Evolutionary conservation across 2,113 vertebrate species (phyloP).

Genomic region (Pontoporia blainvillei): DNA sequence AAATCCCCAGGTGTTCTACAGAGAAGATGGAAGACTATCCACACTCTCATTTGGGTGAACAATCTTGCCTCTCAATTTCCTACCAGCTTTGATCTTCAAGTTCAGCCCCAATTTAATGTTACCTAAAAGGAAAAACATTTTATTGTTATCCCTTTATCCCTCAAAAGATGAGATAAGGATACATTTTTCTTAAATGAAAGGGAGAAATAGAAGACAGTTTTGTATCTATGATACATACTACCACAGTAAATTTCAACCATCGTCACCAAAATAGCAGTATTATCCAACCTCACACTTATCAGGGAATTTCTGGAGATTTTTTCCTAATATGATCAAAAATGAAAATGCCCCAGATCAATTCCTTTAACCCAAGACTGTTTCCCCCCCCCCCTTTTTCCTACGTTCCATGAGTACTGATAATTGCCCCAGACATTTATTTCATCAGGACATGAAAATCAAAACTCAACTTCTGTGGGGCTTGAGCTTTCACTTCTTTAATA

Average conservation of each 20-base stretch:
- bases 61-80: not conserved
- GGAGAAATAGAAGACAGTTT: constrained; percentile 65
- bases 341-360: constrained; percentile 75
- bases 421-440: constrained; percentile 45
- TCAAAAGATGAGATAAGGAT: not conserved
- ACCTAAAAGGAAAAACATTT: not conserved
- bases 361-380: constrained; percentile 59
- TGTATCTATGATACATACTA: constrained; percentile 39
- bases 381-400: constrained; percentile 56
- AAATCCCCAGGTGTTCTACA: not conserved
- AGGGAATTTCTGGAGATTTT: constrained; percentile 65
- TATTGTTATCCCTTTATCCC: not conserved
- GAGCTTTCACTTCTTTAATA: not conserved
- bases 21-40: not conserved
- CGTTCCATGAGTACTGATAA: constrained; percentile 69
- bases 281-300: constrained; percentile 64
- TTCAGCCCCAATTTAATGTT: not conserved
- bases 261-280: constrained; percentile 52
- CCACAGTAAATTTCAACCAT: constrained; percentile 33
- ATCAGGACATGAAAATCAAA: constrained; percentile 52
- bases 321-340: constrained; percentile 68
- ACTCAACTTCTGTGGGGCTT: constrained; percentile 46
- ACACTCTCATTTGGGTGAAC: not conserved
- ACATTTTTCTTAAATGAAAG: not conserved
- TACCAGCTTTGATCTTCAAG: not conserved